Conservation (phyloP, 1,140 invertebrate species). For the Cylas formicarius region DNA sequence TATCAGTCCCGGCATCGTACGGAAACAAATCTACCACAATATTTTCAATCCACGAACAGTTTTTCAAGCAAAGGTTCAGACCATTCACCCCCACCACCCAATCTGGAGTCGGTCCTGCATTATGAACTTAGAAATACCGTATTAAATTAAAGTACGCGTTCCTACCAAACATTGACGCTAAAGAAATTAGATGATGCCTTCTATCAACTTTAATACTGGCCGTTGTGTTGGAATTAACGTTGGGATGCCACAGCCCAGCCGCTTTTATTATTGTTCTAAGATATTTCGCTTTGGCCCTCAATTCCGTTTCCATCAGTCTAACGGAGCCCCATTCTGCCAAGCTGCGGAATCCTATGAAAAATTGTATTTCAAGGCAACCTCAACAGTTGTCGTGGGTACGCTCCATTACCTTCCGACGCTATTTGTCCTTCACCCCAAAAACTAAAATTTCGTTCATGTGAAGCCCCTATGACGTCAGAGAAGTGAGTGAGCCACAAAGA, state of each 20-base stretch:
- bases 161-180: conserved; percentile 86
- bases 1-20: conserved; percentile 92
- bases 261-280: conserved; percentile 93
- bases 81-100: conserved; percentile 90
- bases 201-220: conserved; percentile 82
- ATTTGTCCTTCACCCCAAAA: conserved; percentile 92
- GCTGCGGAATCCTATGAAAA: conserved; percentile 59
- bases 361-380: not conserved
- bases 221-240: conserved; percentile 80
- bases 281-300: conserved; percentile 71
- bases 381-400: too few species aligned
- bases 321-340: conserved; percentile 92
- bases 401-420: conserved; percentile 65
- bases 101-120: conserved; percentile 79
- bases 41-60: conserved; percentile 81
- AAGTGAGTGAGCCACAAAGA: conserved; percentile 90
- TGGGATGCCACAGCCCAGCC: conserved; percentile 86
- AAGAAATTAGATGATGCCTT: conserved; percentile 81
- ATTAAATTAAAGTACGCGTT: too few species aligned
- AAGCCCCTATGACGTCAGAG: conserved; percentile 94
- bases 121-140: not conserved
- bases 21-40: conserved; percentile 81
- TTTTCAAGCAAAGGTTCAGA: conserved; percentile 77
- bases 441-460: conserved; percentile 81
- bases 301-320: conserved; percentile 82